Conservation (phyloP, 2,113 vertebrate species). For the Chelonoidis abingdonii region DNA sequence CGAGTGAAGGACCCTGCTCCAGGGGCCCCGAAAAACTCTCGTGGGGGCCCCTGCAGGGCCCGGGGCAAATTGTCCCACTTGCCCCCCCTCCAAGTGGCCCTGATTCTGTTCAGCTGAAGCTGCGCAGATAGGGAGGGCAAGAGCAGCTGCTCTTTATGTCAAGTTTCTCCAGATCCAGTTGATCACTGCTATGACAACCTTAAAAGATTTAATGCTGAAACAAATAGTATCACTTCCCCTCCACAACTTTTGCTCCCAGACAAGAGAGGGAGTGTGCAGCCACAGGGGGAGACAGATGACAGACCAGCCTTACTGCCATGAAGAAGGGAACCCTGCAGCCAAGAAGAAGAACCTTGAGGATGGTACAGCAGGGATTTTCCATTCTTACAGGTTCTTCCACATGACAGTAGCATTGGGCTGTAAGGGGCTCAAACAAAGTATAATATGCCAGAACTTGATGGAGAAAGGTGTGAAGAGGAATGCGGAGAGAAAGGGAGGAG, state of each 20-base stretch:
- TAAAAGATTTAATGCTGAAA: not conserved
- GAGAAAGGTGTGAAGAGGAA: not conserved
- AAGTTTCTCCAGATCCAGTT: not conserved
- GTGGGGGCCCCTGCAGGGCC: too few relatives aligned
- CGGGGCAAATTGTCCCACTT: too few relatives aligned
- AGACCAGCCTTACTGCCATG: not conserved
- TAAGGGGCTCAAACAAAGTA: not conserved
- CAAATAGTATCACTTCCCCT: not conserved
- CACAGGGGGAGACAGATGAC: not conserved
- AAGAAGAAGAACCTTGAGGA: not conserved
- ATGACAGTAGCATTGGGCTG: accelerated
- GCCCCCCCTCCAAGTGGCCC: too few relatives aligned
- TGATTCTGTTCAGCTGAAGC: not conserved
- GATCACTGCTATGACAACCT: not conserved
- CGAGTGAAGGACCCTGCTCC: too few relatives aligned
- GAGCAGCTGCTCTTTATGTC: not conserved
- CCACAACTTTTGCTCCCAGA: not conserved
- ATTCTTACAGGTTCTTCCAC: not conserved
- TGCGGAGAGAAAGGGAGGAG: not conserved
- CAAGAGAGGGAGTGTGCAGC: not conserved
- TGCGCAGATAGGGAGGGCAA: not conserved
- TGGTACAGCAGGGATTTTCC: not conserved
- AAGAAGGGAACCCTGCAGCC: accelerated
- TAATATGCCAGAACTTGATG: not conserved
- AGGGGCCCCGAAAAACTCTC: too few relatives aligned